These are phyloP conservation scores for Pectinophora gossypiella DNA, from an alignment of 1,140 invertebrate species.

Conservation along the genomic window DNA sequence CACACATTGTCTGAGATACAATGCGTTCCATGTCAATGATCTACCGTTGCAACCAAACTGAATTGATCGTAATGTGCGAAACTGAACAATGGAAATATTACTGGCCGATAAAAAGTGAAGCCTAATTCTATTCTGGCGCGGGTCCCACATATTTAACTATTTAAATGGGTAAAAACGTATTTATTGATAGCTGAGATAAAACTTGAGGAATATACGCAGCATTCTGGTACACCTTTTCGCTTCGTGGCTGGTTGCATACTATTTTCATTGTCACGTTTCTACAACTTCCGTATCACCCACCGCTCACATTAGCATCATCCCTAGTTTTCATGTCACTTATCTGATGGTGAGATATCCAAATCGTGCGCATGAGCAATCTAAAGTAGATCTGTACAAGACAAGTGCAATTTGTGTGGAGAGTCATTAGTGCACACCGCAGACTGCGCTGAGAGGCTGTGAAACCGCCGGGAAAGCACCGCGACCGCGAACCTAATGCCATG, in stretches of 20 bases:
- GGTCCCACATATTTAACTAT: too few species aligned
- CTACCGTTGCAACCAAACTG: background rate
- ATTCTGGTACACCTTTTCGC: too few species aligned
- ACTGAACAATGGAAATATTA: background rate
- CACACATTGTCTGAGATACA: background rate
- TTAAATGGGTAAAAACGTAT: too few species aligned
- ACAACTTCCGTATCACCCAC: background rate
- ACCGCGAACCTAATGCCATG: background rate
- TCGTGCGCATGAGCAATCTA: background rate
- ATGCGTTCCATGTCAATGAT: background rate
- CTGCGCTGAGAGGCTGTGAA: background rate
- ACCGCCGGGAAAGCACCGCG: background rate
- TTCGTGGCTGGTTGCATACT: too few species aligned
- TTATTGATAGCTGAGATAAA: too few species aligned
- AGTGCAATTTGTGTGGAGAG: background rate
- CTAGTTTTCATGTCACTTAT: too few species aligned
- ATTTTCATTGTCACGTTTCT: too few species aligned
- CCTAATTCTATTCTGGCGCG: background rate
- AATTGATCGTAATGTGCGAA: background rate
- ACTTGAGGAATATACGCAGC: too few species aligned
- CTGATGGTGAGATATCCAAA: background rate
- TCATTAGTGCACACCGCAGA: background rate
- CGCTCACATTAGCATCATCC: too few species aligned
- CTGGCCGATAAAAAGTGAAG: background rate
- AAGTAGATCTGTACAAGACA: background rate